Conservation (phyloP, 2,113 vertebrate genomes). For the Osmerus eperlanus region DNA sequence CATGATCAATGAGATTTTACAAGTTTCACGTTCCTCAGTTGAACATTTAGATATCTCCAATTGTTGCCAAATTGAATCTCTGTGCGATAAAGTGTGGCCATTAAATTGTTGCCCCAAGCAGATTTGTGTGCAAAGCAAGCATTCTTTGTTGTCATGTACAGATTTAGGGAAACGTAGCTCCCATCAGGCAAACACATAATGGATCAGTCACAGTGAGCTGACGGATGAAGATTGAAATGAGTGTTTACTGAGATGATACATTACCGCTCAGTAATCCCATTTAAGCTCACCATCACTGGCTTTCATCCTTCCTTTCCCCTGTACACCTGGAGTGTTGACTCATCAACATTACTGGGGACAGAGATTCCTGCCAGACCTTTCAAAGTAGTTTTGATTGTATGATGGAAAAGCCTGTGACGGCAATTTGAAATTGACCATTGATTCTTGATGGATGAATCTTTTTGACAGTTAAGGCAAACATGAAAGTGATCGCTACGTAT, state of each 20-base stretch:
- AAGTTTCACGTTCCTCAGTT: slow-evolving; percentile 12
- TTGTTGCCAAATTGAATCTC: slow-evolving; percentile 33
- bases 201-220: slow-evolving; percentile 27
- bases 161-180: slow-evolving; percentile 32
- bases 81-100: slow-evolving; percentile 35
- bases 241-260: slow-evolving; percentile 40
- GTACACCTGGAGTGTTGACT: slow-evolving; percentile 42
- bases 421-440: slow-evolving; percentile 4
- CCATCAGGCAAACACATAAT: slow-evolving; percentile 43
- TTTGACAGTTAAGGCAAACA: slow-evolving; percentile 21
- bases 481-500: slow-evolving; percentile 1
- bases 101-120: slow-evolving; percentile 47
- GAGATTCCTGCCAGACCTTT: slow-evolving; percentile 26
- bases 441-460: neutral
- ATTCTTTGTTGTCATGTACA: slow-evolving; percentile 32
- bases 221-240: slow-evolving; percentile 43
- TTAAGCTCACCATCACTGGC: slow-evolving; percentile 30
- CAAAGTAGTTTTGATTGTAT: slow-evolving; percentile 19
- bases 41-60: slow-evolving; percentile 21
- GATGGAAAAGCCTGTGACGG: slow-evolving; percentile 12
- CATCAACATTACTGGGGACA: slow-evolving; percentile 23
- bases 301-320: slow-evolving; percentile 10
- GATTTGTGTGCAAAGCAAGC: slow-evolving; percentile 26
- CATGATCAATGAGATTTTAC: slow-evolving; percentile 39
- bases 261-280: slow-evolving; percentile 18